Conservation (phyloP, 2,888 invertebrate species). For the Chironomus riparius region DNA sequence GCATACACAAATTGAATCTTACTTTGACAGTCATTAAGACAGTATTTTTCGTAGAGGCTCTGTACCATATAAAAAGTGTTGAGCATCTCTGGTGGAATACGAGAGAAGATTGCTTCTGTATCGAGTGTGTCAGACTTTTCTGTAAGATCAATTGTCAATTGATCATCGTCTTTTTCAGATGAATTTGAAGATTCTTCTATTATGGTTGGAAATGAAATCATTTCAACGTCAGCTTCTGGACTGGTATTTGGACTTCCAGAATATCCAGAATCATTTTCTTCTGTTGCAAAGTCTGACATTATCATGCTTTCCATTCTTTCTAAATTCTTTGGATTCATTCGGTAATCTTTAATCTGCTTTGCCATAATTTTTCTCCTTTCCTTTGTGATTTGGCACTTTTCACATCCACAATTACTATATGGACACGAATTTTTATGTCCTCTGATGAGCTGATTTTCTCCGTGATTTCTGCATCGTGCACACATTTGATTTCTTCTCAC, state of each 20-base stretch:
- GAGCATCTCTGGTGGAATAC: not conserved
- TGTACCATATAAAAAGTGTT: constrained; percentile 3
- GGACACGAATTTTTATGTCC: constrained; percentile 10
- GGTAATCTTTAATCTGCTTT: constrained; percentile 18
- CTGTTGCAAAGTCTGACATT: not conserved
- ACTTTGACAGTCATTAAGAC: not conserved
- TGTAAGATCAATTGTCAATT: not conserved
- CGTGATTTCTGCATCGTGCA: constrained; percentile 15
- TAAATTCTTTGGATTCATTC: not conserved
- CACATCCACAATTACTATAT: not conserved
- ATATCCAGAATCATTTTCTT: not conserved
- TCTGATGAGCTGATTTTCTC: not conserved
- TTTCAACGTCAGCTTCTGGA: not conserved
- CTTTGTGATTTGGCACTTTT: constrained; percentile 1
- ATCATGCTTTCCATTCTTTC: not conserved
- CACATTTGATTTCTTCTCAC: constrained; percentile 12
- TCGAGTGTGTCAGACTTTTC: not conserved
- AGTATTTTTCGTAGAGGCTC: constrained; percentile 3
- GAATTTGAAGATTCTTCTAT: not conserved
- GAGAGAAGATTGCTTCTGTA: not conserved
- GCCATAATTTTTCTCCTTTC: constrained; percentile 19
- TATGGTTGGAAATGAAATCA: not conserved
- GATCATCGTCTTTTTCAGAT: too few relatives aligned
- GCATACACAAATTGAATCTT: constrained; percentile 11
- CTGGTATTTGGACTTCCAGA: not conserved